Conservation (phyloP, 2,113 vertebrate species). For the Balaeniceps rex region DNA sequence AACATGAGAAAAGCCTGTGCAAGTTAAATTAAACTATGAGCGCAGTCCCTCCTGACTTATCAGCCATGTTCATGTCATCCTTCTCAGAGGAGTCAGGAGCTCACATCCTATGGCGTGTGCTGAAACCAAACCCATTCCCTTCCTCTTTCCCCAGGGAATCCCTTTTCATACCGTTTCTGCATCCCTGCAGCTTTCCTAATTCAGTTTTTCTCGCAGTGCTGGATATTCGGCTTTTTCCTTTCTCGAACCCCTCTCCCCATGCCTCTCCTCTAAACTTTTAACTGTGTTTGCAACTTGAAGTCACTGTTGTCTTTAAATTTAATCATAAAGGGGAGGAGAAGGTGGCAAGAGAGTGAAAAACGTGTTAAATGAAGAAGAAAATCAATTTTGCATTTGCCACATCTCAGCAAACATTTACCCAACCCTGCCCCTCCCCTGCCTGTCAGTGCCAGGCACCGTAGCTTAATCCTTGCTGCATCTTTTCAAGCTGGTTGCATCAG, state of each 20-base stretch:
- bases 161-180: background rate
- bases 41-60: accelerated
- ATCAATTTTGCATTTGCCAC: constrained; percentile 56
- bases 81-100: background rate
- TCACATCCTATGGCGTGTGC: background rate
- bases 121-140: background rate
- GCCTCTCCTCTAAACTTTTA: background rate
- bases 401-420: constrained; percentile 22
- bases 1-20: background rate
- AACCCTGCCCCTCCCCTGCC: constrained; percentile 5
- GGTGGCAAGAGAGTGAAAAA: background rate
- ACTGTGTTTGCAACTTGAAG: background rate
- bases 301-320: constrained; percentile 28
- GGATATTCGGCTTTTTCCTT: background rate
- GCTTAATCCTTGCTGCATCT: constrained; percentile 14
- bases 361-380: constrained; percentile 49
- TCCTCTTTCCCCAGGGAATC: background rate
- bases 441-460: background rate
- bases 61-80: accelerated
- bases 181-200: background rate
- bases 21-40: background rate
- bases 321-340: constrained; percentile 22
- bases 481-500: background rate
- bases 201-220: background rate
- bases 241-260: background rate